These are phyloP conservation scores for Eospalax fontanierii DNA, from an alignment of 2,797 vertebrate species.

Conservation along the genomic window DNA sequence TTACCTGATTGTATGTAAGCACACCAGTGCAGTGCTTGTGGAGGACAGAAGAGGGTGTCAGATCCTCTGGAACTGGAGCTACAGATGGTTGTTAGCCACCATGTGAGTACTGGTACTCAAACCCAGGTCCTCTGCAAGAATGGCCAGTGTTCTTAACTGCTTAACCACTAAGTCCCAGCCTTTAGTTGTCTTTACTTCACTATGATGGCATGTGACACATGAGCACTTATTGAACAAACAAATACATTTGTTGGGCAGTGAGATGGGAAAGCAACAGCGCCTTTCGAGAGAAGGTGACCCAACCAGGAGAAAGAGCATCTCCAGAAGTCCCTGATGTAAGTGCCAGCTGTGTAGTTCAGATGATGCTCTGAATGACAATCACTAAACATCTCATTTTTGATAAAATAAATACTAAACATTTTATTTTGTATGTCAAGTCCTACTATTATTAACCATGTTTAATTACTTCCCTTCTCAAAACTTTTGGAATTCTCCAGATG, in stretches of 20 bases:
- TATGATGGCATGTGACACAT: background rate
- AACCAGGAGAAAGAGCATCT: background rate
- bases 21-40: too few species aligned
- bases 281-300: background rate
- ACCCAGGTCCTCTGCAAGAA: too few species aligned
- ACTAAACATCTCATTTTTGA: constrained; percentile 25
- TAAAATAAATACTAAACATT: constrained; percentile 9
- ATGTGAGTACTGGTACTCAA: too few species aligned
- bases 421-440: background rate
- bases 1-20: too few species aligned
- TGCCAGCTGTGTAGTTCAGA: background rate
- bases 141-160: too few species aligned
- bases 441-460: constrained; percentile 2
- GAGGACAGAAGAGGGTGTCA: too few species aligned
- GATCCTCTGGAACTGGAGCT: too few species aligned
- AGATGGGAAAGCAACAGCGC: background rate
- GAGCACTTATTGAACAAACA: constrained; percentile 3
- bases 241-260: background rate
- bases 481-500: background rate
- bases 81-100: too few species aligned
- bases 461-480: constrained; percentile 24
- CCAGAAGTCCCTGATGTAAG: background rate
- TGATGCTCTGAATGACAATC: background rate
- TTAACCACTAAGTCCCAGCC: too few species aligned
- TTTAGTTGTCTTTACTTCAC: constrained; percentile 25